Conservation (phyloP, 1,140 invertebrate species). For the Pygmarrhopalites habei region DNA sequence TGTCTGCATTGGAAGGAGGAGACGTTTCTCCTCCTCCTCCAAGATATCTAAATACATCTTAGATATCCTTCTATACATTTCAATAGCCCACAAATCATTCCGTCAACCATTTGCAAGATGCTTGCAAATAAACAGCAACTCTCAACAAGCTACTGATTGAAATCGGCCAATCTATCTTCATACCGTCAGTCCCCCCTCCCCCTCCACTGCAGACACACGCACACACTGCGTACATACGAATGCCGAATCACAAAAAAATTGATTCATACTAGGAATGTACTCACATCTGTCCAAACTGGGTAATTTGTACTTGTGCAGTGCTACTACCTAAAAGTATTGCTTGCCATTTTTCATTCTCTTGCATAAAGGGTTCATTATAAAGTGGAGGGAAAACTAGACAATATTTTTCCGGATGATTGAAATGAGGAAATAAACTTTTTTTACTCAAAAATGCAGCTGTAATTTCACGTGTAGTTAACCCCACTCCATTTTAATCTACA, state of each 20-base stretch:
- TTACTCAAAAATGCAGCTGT: background rate
- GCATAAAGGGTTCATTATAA: background rate
- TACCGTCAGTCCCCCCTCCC: background rate
- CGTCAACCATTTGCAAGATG: background rate
- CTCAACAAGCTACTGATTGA: constrained; percentile 6
- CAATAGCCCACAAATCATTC: background rate
- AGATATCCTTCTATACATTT: background rate
- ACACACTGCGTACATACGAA: background rate
- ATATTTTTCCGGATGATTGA: background rate
- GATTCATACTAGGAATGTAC: background rate
- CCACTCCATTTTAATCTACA: background rate
- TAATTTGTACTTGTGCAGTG: no score
- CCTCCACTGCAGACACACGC: background rate
- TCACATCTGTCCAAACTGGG: background rate
- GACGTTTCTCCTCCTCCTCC: background rate
- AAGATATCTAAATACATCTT: background rate
- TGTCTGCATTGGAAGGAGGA: background rate
- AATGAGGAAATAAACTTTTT: background rate
- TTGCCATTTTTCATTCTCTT: no score
- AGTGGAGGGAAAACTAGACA: background rate
- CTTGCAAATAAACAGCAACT: background rate
- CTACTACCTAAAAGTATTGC: no score
- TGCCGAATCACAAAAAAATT: background rate
- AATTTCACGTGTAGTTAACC: background rate
- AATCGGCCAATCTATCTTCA: background rate